These are phyloP conservation scores for Corythoichthys intestinalis DNA, from an alignment of 2,113 vertebrate genomes.

Conservation along the genomic window DNA sequence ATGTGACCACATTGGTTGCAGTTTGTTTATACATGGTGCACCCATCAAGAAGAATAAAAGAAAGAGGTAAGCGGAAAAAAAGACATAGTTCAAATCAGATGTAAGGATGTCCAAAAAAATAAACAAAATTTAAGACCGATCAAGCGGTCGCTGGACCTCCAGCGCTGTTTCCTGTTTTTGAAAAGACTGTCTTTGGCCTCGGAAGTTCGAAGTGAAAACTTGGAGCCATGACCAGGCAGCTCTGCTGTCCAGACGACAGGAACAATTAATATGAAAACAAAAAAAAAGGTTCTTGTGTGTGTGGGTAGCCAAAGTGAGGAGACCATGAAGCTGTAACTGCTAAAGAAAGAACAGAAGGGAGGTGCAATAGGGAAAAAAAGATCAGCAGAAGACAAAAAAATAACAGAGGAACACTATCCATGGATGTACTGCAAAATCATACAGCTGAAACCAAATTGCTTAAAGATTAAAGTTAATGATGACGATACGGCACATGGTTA, in stretches of 20 bases:
- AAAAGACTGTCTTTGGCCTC: constrained; percentile 4
- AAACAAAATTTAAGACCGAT: not conserved
- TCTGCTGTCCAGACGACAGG: not conserved
- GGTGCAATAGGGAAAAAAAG: constrained; percentile 20
- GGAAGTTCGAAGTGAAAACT: not conserved
- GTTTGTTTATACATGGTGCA: constrained; percentile 9
- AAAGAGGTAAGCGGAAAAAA: not conserved
- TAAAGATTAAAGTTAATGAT: not conserved
- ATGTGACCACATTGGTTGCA: constrained; percentile 15
- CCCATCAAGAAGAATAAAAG: constrained; percentile 22
- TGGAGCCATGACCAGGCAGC: not conserved
- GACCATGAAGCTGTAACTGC: not conserved
- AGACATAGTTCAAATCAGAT: not conserved
- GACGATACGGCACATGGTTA: not conserved
- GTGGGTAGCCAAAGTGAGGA: not conserved
- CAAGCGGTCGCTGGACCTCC: not conserved
- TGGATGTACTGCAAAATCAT: constrained; percentile 22
- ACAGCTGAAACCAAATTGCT: constrained; percentile 26
- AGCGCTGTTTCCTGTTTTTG: constrained; percentile 7
- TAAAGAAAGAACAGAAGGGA: constrained; percentile 14
- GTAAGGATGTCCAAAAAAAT: not conserved
- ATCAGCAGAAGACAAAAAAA: constrained; percentile 8
- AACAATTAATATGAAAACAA: not conserved
- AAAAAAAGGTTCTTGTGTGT: constrained; percentile 3
- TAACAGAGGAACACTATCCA: constrained; percentile 13